A percentile compares a stretch with the other conserved stretches of the same genome.
These are phyloP conservation scores for Amniataba percoides DNA, from an alignment of 2,797 vertebrate genomes.

Conservation along the genomic window DNA sequence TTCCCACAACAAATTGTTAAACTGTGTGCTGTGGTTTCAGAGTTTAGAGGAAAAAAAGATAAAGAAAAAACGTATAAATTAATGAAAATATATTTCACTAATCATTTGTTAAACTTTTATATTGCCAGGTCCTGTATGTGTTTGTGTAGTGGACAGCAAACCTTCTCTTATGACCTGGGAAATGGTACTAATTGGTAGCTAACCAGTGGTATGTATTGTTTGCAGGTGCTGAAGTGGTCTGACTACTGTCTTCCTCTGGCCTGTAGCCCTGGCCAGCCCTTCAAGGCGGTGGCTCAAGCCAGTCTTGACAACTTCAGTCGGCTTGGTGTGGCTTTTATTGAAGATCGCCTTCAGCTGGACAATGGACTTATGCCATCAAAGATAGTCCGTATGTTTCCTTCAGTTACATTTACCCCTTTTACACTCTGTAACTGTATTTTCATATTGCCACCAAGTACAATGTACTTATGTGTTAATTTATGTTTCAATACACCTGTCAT, in stretches of 20 bases:
- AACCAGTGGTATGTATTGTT: constrained; percentile 35
- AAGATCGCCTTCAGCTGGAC: constrained; percentile 93
- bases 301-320: constrained; percentile 93
- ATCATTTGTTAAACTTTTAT: no score
- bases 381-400: constrained; percentile 91
- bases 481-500: background rate
- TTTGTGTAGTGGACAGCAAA: background rate
- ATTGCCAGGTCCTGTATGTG: no score
- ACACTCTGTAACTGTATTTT: background rate
- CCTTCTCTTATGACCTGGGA: no score
- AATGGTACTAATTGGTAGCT: background rate
- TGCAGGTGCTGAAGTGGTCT: constrained; percentile 91
- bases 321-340: constrained; percentile 94
- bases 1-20: background rate
- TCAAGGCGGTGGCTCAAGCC: constrained; percentile 89
- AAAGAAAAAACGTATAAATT: background rate
- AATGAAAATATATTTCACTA: background rate
- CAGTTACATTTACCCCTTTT: background rate
- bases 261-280: constrained; percentile 87
- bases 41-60: background rate
- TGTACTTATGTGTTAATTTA: background rate
- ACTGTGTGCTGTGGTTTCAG: background rate
- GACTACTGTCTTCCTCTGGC: constrained; percentile 93
- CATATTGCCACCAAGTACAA: background rate
- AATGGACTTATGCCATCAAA: constrained; percentile 90